Evolutionary conservation across 2,888 invertebrate species (phyloP), one percentile per base, ranked within the genome.

Genomic region (Meganola albula): DNA sequence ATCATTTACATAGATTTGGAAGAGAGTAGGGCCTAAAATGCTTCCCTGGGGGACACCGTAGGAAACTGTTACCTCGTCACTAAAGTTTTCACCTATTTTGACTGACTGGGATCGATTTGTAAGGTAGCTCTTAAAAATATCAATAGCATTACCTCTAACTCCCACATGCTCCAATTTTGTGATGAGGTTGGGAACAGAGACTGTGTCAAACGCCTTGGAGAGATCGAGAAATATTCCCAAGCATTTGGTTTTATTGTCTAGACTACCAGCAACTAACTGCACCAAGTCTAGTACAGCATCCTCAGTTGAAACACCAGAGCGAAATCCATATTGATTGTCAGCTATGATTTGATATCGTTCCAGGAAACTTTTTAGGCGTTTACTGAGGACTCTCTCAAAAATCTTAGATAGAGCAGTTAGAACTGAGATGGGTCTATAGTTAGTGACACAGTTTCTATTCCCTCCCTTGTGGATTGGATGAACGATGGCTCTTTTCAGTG

Each of bases 31-130:
- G 8, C 10, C 12, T 14, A 27, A 10, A 7, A 27, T 16, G 11
- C 27, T 20, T 7, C 27, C 27, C 20, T 27, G 20, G 7, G 18
- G 27, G 7, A 27, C 20, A 8, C 27, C 27, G 2, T 9, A 10
- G 2, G 14, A 6, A 1, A 27, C 3, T 11, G 8, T 3, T 10
- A 2, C n/a, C 3, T 11, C 20, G 3, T 4, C 6, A 8, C 18
- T 27, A 11, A 27, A 7, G 10, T 9, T 7, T 2, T 27, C 18
- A 8, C 27, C 27, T 6, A 27, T 27, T 9, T 20, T 27, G 3
- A 27, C 27, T 11, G 11, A 5, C 7, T 27, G 24, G 7, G 2
- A 12, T 2, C 27, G 14, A 10, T 9, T 16, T 3, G 18, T 7
- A 2, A 27, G 14, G 20, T 18, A 27, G 7, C 10, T 14, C 2